These are phyloP conservation scores for Dicerorhinus sumatrensis DNA, from an alignment of 2,113 vertebrate species.

Conservation along the genomic window DNA sequence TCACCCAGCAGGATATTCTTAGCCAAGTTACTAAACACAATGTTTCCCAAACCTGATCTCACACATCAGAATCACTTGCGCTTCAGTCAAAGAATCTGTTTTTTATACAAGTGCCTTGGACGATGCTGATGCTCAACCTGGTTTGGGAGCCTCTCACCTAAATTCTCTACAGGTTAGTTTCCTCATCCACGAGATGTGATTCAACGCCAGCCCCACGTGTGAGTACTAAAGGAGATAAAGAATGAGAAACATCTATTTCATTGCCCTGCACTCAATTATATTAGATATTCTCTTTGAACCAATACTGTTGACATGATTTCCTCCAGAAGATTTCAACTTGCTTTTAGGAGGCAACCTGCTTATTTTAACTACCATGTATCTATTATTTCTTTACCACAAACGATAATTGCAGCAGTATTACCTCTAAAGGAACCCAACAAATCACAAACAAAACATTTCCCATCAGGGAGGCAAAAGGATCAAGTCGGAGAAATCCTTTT, in stretches of 20 bases:
- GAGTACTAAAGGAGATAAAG: background rate
- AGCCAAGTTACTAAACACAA: background rate
- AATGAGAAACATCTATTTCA: background rate
- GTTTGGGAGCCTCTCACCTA: background rate
- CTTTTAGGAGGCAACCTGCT: background rate
- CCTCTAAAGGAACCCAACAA: background rate
- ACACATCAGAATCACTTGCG: background rate
- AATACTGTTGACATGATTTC: background rate
- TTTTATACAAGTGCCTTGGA: background rate
- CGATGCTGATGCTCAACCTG: background rate
- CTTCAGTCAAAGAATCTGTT: background rate
- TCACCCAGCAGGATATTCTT: background rate
- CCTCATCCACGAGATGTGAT: background rate
- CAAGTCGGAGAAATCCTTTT: background rate
- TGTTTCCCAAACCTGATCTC: background rate
- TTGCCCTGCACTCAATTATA: background rate
- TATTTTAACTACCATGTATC: too few species aligned
- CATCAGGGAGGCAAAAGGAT: background rate
- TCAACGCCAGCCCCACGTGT: accelerated
- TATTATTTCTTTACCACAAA: background rate
- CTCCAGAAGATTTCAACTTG: background rate
- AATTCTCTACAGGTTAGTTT: background rate
- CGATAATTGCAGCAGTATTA: background rate
- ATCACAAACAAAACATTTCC: background rate
- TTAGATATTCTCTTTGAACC: background rate